Evolutionary conservation across 2,888 invertebrate genomes (phyloP), one percentile per base, ranked within the genome.

Genomic region (Esperia sulphurella): DNA sequence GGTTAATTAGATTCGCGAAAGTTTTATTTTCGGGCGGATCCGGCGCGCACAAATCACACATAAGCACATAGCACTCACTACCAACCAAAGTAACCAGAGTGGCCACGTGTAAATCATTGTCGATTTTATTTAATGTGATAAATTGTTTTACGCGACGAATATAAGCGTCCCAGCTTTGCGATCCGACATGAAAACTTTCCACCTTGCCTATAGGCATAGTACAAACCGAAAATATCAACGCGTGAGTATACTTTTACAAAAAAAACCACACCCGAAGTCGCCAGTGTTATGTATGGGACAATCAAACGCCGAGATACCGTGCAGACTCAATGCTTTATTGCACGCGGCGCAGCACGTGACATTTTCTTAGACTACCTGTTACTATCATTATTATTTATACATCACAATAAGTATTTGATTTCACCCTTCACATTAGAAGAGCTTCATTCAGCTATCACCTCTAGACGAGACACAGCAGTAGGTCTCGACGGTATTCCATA

Each of bases 41-140:
- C 14, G 49, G 52, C n/a, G 51, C 21, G 21, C 48, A 51, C 21
- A 52, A 38, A 33, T 52, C 49, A 14, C 46, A 49, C 49, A 48
- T 48, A 6, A 51, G 28, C 4, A 9, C 33, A 29, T 48, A 51
- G 3, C 46, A 46, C 6, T 45, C 45, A 1, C 12, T 46, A 30
- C 48, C 51, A 6, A 52, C 51, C 30, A 49, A 12, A 5, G 51
- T 48, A 21, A 49, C 41, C 7, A 52, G 43, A 1, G 47, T 49
- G 10, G 46, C 44, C 35, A 46, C 46, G n/a, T 47, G 9, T 14
- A 51, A 43, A 8, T 48, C 40, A 1, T 9, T 10, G 12, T 43
- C 39, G 8, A 46, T 43, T 4, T 37, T 37, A 14, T 51, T 51
- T 14, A 51, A 13, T 1, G 42, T 10, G 2, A 46, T 46, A 8